These are phyloP conservation scores for Bostrychus sinensis DNA, from an alignment of 2,113 vertebrate species.

Conservation along the genomic window DNA sequence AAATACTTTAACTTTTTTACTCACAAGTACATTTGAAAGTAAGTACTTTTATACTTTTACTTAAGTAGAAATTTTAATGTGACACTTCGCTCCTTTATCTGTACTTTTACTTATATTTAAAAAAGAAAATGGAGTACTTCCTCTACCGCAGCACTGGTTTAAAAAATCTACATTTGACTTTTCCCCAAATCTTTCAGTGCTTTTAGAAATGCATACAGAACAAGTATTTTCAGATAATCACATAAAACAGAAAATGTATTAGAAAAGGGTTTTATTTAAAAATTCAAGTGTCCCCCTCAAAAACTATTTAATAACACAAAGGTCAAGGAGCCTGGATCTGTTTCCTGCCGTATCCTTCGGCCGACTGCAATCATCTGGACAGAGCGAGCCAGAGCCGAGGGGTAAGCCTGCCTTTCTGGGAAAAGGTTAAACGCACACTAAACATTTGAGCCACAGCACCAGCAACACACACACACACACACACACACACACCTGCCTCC, in stretches of 20 bases:
- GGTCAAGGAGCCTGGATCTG: conserved; percentile 62
- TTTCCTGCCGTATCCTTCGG: conserved; percentile 42
- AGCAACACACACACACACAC: conserved; percentile 15
- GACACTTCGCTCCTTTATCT: too few relatives aligned
- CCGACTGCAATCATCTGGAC: conserved; percentile 53
- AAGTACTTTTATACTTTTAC: too few relatives aligned
- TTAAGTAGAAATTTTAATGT: too few relatives aligned
- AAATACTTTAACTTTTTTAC: too few relatives aligned
- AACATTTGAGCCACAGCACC: conserved; percentile 24
- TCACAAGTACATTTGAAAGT: too few relatives aligned
- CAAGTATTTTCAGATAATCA: not conserved
- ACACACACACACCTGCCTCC: conserved; percentile 18
- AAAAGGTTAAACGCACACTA: conserved; percentile 73
- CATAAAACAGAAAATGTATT: not conserved
- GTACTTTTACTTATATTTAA: too few relatives aligned
- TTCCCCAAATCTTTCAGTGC: too few relatives aligned
- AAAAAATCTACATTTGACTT: too few relatives aligned
- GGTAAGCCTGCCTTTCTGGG: conserved; percentile 42
- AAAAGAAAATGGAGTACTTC: too few relatives aligned
- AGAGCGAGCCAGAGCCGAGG: conserved; percentile 44
- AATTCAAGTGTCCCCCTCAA: conserved; percentile 23
- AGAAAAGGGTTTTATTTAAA: conserved; percentile 6
- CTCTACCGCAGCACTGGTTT: too few relatives aligned
- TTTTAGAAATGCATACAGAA: too few relatives aligned
- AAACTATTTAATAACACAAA: conserved; percentile 77